Evolutionary conservation across 1,140 invertebrate genomes (phyloP), one percentile per base, ranked within the genome.

Genomic region (Drosophila baimaii): DNA sequence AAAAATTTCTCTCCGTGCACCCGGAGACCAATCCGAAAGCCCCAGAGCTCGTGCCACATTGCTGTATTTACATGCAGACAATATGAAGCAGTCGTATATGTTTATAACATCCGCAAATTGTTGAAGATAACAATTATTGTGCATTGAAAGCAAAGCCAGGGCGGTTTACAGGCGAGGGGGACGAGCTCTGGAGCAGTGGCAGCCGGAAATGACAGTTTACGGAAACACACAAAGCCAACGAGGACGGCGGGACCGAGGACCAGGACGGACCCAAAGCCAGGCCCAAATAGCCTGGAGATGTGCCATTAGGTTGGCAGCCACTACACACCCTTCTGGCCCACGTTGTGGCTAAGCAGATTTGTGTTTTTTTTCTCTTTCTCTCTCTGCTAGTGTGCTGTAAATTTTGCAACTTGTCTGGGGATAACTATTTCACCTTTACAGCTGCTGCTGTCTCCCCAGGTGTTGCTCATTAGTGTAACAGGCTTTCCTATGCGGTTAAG

Each of bases 61-160:
- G 76, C 65, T 82, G 84, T 88, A 86, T 86, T 86, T 86, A 86
- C 83, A 86, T 86, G 83, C 83, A 86, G 79, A 88, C 83, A 86
- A 86, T 86, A 86, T 88, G 79, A 86, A 88, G 76, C 83, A 79
- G 84, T 75, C 78, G 77, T 88, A 89, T 88, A 88, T 88, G 83
- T 88, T 88, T 88, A 88, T 88, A 88, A 88, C 83, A 89, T 88
- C 83, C 83, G 83, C 83, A 88, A 88, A 88, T 88, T 88, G 83
- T 88, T 88, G 80, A 88, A 88, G 83, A 88, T 88, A 88, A 88
- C 84, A 88, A 88, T 88, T 88, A 88, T 88, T 88, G 84, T 88
- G 83, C 83, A 86, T 89, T 89, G 83, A 86, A 86, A 86, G 82
- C 79, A 81, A 72, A 69, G 69, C 70, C 23, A 46, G 44, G 27